Evolutionary conservation across 2,888 invertebrate species (phyloP), one percentile per base, ranked within the genome.

Genomic region (Chloroclystis v-ata): DNA sequence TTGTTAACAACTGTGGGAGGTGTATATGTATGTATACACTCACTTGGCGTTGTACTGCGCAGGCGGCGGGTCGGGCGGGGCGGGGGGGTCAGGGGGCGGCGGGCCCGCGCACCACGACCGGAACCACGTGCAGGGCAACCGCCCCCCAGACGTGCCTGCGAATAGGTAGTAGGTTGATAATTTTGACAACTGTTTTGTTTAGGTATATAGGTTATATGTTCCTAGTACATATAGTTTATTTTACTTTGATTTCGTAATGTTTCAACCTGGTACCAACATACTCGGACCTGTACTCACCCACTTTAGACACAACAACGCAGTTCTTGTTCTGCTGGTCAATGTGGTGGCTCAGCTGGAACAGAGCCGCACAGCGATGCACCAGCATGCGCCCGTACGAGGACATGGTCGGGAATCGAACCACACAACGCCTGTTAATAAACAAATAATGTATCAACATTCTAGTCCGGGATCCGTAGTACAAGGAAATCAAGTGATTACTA

Each of bases 331-430:
- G 90, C 53, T 93, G 91, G 82, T 98, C 98, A 13, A 97, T 93
- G 70, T 97, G 96, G 78, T 98, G 98, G 44, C 96, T 95, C 90
- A 98, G 92, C 45, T 97, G 97, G 84, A 97, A 98, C 71, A 95
- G 95, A 11, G 97, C 94, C 0, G 98, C 97, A 51, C 96, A 95
- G 25, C 98, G 92, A 77, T 98, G 98, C 1, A 98, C 96, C 63
- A 98, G 82, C 97, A 98, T 97, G 24, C 98, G 92, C 56, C 97
- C 97, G 89, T 98, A 98, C 43, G 97, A 97, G 50, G 97, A 95
- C 94, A 97, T 96, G 73, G 94, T 93, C 11, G 95, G 95, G 83
- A 98, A 97, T 65, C 94, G 94, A 64, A 94, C 93, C 69, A 93
- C 91, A 64, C 91, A 91, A 56, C 91, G 91, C n/a, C 93, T 93